Evolutionary conservation across 2,113 vertebrate species (phyloP).

Genomic region (Neopipo cinnamomea): DNA sequence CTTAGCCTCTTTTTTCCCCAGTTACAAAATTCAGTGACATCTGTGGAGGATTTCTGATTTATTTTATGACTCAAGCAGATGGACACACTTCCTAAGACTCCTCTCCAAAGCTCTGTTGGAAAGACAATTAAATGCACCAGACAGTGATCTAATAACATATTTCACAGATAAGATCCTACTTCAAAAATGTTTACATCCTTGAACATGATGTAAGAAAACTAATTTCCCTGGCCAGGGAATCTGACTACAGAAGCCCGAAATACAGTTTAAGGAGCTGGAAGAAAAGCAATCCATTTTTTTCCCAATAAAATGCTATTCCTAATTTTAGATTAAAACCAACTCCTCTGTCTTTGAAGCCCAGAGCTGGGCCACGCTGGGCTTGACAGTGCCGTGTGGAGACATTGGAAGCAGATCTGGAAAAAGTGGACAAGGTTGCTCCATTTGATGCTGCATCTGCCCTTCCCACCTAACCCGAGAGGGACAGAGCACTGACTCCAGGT

Average conservation of each 20-base stretch:
- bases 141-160: not conserved
- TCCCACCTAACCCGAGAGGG: not conserved
- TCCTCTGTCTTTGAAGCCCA: not conserved
- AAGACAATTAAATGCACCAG: not conserved
- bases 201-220: not conserved
- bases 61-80: not conserved
- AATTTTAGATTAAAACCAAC: not conserved
- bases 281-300: accelerated
- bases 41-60: not conserved
- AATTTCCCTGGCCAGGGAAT: not conserved
- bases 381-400: not conserved
- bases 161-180: not conserved
- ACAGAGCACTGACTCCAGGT: accelerated
- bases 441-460: not conserved
- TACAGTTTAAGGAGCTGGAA: not conserved
- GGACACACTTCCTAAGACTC: not conserved
- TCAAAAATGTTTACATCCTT: not conserved
- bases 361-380: not conserved
- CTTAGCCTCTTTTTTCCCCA: not conserved
- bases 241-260: not conserved
- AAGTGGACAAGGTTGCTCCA: not conserved
- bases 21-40: not conserved
- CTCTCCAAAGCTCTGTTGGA: not conserved
- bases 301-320: not conserved
- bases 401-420: not conserved